phyloP scores from a whole-genome alignment of 1,140 invertebrate genomes.

The Hestina assimilis region DNA sequence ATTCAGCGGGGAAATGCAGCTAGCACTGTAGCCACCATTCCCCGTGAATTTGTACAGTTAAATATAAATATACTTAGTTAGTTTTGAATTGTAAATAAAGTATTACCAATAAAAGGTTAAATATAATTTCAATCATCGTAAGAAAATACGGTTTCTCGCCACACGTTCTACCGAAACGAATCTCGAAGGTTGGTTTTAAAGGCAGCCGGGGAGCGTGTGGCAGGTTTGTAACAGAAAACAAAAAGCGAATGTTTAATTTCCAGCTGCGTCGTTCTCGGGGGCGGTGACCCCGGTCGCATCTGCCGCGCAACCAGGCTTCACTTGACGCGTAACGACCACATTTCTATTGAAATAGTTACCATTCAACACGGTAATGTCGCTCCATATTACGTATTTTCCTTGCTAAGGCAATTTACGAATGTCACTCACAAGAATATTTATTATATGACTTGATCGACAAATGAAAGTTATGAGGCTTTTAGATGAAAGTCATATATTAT shows the following conservation, averaged over 20 bases:
- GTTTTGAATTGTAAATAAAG: too few relatives aligned
- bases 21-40: too few relatives aligned
- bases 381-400: slow-evolving; percentile 2
- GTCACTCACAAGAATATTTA: not conserved
- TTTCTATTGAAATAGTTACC: slow-evolving; percentile 38
- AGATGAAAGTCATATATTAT: too few relatives aligned
- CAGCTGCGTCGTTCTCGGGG: slow-evolving; percentile 54
- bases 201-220: not conserved
- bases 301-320: slow-evolving; percentile 52
- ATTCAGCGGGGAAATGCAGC: too few relatives aligned
- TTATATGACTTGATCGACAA: too few relatives aligned
- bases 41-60: too few relatives aligned
- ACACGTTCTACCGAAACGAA: slow-evolving; percentile 7
- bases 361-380: slow-evolving; percentile 19
- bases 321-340: slow-evolving; percentile 50
- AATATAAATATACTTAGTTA: too few relatives aligned
- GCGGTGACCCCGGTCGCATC: slow-evolving; percentile 64
- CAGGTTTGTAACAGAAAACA: slow-evolving; percentile 25
- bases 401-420: not conserved
- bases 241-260: slow-evolving; percentile 52
- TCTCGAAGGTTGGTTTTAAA: not conserved
- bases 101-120: too few relatives aligned
- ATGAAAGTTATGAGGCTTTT: too few relatives aligned
- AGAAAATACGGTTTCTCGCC: not conserved
- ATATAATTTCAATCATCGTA: slow-evolving; percentile 9